phyloP scores from a whole-genome alignment of 1,140 invertebrate genomes.

The Pentalonia nigronervosa region DNA sequence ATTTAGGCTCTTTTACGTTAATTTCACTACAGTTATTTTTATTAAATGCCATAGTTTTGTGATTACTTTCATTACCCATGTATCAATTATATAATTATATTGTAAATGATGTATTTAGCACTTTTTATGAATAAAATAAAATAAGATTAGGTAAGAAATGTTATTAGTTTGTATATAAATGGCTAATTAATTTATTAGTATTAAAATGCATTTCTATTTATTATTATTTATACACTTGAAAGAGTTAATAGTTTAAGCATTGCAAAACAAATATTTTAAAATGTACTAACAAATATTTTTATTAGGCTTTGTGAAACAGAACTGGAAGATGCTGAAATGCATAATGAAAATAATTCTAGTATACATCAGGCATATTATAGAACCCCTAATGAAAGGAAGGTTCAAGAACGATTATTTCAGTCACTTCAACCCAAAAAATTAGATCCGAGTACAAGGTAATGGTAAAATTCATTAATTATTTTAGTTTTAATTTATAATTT shows the following conservation, averaged over 20 bases:
- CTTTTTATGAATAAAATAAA: too few species aligned
- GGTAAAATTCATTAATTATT: neutral
- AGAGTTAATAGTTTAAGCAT: neutral
- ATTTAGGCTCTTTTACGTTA: too few species aligned
- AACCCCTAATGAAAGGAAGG: slow-evolving; percentile 46
- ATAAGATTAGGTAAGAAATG: too few species aligned
- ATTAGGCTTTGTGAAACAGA: neutral
- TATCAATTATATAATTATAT: too few species aligned
- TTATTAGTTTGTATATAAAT: too few species aligned
- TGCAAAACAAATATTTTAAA: neutral
- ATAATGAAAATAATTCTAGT: neutral
- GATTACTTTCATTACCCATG: too few species aligned
- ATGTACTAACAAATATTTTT: neutral
- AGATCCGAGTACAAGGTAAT: slow-evolving; percentile 20
- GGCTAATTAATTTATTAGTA: too few species aligned
- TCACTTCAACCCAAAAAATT: slow-evolving; percentile 18
- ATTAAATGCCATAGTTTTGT: too few species aligned
- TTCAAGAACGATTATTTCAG: slow-evolving; percentile 34
- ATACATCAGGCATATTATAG: slow-evolving; percentile 30
- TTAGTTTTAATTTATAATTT: neutral
- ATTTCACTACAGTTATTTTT: too few species aligned
- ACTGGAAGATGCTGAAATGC: neutral
- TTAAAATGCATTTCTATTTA: too few species aligned
- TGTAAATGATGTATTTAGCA: too few species aligned
- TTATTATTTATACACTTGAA: too few species aligned